Evolutionary conservation across 2,797 vertebrate species (phyloP).

Genomic region (Sebastes wilsoni): DNA sequence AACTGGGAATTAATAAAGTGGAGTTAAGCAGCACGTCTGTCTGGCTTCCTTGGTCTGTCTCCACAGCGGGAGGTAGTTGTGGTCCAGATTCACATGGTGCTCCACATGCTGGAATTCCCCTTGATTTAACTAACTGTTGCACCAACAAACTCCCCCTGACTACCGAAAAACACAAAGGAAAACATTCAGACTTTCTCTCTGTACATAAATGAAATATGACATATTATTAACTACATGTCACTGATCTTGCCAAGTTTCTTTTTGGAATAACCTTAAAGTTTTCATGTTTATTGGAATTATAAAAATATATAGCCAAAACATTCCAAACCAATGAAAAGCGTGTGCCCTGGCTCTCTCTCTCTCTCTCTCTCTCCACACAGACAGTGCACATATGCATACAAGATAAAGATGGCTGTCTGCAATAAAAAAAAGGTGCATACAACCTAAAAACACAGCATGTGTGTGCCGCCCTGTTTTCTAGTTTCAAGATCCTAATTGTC

Average conservation of each 20-base stretch:
- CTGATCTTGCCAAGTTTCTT: background rate
- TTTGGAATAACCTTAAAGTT: background rate
- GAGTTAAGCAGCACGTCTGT: background rate
- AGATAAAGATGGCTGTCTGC: background rate
- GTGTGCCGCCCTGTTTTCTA: no score
- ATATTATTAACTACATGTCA: background rate
- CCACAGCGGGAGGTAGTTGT: slow-evolving; percentile 27
- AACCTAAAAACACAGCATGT: background rate
- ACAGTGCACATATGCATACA: background rate
- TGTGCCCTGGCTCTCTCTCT: background rate
- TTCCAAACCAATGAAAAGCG: slow-evolving; percentile 24
- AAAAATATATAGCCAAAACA: slow-evolving; percentile 19
- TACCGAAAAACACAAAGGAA: slow-evolving; percentile 16
- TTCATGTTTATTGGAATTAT: background rate
- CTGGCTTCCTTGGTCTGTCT: slow-evolving; percentile 14
- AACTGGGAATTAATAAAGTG: slow-evolving; percentile 21
- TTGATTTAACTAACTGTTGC: slow-evolving; percentile 47
- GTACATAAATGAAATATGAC: background rate
- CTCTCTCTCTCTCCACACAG: background rate
- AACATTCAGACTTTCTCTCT: background rate
- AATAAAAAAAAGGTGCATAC: background rate
- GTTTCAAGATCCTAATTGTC: no score
- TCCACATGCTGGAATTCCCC: slow-evolving; percentile 68
- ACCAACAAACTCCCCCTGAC: slow-evolving; percentile 31
- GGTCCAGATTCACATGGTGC: slow-evolving; percentile 54